These are phyloP conservation scores for Drosophila virilis DNA, from an alignment of 1,140 invertebrate genomes.

Conservation along the genomic window DNA sequence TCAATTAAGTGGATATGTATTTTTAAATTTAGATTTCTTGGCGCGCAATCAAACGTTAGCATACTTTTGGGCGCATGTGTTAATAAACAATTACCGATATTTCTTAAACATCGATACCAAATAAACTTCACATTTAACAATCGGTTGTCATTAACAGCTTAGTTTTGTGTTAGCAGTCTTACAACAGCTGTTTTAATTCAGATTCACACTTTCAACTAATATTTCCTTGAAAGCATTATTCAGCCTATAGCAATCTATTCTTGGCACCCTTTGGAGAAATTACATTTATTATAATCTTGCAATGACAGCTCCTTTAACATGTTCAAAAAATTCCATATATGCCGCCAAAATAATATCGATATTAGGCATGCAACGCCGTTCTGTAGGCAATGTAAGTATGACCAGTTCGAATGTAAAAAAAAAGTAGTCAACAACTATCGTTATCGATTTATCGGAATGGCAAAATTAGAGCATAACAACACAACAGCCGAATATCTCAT, in stretches of 20 bases:
- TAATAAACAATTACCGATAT: not conserved
- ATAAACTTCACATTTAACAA: no score
- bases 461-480: conserved; percentile 39
- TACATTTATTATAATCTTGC: not conserved
- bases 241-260: not conserved
- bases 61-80: conserved; percentile 32
- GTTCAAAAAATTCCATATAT: not conserved
- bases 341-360: not conserved
- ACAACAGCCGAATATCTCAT: conserved; percentile 44
- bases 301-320: not conserved
- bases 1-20: not conserved
- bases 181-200: not conserved
- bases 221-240: not conserved
- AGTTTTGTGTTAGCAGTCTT: not conserved
- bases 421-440: not conserved
- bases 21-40: not conserved
- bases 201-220: not conserved
- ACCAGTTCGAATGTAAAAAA: conserved; percentile 1
- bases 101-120: not conserved
- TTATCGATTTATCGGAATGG: conserved; percentile 28
- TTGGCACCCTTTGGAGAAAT: no score
- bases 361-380: not conserved
- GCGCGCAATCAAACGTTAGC: not conserved
- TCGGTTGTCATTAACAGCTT: not conserved
- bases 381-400: not conserved